phyloP scores from a whole-genome alignment of 1,140 invertebrate genomes.

The Popillia japonica region DNA sequence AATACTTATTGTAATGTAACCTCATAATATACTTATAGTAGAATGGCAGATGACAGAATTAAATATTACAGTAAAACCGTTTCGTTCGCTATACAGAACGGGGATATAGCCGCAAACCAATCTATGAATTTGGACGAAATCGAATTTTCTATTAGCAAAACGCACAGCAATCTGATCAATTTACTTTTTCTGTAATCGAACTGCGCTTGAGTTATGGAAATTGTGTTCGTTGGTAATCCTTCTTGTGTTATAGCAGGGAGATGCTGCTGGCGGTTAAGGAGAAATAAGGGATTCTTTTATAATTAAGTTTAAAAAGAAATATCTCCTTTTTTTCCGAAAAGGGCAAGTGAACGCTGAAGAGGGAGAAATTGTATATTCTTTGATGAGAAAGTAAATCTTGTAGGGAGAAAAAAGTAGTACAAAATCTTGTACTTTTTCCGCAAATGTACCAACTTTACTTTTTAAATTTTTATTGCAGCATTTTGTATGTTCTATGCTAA shows the following conservation, averaged over 20 bases:
- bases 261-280: neutral
- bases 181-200: slow-evolving; percentile 30
- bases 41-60: too few species aligned
- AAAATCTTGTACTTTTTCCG: too few species aligned
- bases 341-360: neutral
- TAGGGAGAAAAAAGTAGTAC: too few species aligned
- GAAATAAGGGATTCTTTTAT: neutral
- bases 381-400: too few species aligned
- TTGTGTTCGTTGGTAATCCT: slow-evolving; percentile 12
- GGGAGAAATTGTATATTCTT: too few species aligned
- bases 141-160: slow-evolving; percentile 23
- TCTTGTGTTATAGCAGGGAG: neutral
- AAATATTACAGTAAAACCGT: neutral
- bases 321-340: neutral
- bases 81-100: neutral
- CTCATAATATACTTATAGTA: too few species aligned
- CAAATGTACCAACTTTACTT: too few species aligned
- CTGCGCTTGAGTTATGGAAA: slow-evolving; percentile 17
- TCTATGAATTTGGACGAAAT: neutral
- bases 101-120: neutral
- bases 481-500: too few species aligned
- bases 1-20: too few species aligned
- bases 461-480: too few species aligned
- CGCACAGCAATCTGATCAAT: slow-evolving; percentile 24
- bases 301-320: slow-evolving; percentile 28